Conservation (phyloP, 2,888 invertebrate species). For the Polydrusus cervinus region DNA sequence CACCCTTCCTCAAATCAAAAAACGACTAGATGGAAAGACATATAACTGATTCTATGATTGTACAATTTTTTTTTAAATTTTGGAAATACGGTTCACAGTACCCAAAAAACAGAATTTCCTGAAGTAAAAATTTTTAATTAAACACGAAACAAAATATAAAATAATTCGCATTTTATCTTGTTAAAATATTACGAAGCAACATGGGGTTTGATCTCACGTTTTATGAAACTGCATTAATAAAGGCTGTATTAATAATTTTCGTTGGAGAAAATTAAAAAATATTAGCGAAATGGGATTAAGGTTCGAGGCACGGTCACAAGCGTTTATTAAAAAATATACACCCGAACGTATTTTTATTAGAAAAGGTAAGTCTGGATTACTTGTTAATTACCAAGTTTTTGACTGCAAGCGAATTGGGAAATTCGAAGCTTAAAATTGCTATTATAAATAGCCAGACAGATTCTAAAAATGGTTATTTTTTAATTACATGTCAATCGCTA, state of each 20-base stretch:
- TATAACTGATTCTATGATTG: no score
- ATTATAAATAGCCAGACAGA: neutral
- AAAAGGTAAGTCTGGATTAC: slow-evolving; percentile 23
- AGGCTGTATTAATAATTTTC: slow-evolving; percentile 46
- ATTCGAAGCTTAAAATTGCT: neutral
- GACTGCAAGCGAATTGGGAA: slow-evolving; percentile 1
- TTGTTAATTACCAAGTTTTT: slow-evolving; percentile 29
- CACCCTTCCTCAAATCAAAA: no score
- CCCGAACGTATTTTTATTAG: slow-evolving; percentile 42
- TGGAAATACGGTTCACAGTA: no score
- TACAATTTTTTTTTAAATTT: no score
- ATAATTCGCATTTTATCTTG: slow-evolving; percentile 16
- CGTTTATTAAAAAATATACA: slow-evolving; percentile 46
- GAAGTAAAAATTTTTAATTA: slow-evolving; percentile 17
- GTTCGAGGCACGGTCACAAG: slow-evolving; percentile 31
- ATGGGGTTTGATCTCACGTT: slow-evolving; percentile 44
- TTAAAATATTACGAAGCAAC: slow-evolving; percentile 31
- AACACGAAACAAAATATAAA: slow-evolving; percentile 6
- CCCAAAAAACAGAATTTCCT: no score
- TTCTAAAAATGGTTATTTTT: neutral
- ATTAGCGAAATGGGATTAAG: slow-evolving; percentile 47
- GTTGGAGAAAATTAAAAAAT: slow-evolving; percentile 49
- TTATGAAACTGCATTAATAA: slow-evolving; percentile 48
- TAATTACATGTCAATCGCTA: no score
- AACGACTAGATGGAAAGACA: no score